Conservation (phyloP, 2,888 invertebrate species). For the Synergus japonicus region DNA sequence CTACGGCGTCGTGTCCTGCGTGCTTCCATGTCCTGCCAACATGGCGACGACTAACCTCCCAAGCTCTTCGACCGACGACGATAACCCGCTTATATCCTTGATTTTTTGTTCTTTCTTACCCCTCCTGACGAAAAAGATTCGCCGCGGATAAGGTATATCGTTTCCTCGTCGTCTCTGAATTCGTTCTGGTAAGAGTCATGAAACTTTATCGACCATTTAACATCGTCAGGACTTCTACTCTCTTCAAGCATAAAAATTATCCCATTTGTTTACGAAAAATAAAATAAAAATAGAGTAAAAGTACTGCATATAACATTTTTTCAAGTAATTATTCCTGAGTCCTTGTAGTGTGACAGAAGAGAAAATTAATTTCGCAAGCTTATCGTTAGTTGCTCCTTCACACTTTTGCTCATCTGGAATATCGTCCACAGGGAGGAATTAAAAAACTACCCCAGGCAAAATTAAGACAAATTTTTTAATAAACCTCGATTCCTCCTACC, state of each 20-base stretch:
- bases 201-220: conserved; percentile 16
- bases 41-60: conserved; percentile 73
- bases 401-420: conserved; percentile 34
- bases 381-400: conserved; percentile 45
- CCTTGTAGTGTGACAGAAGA: neutral
- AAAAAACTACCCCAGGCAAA: conserved; percentile 60
- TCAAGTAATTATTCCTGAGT: no score
- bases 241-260: neutral
- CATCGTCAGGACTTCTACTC: neutral
- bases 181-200: neutral
- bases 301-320: neutral
- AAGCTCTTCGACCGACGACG: conserved; percentile 62
- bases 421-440: conserved; percentile 59
- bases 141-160: conserved; percentile 22
- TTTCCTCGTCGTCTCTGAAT: neutral
- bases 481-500: conserved; percentile 63
- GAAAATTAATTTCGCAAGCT: conserved; percentile 54
- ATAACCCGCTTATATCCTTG: conserved; percentile 59
- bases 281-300: neutral
- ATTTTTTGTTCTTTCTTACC: conserved; percentile 50
- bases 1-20: conserved; percentile 72
- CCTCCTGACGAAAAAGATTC: conserved; percentile 47
- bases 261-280: neutral
- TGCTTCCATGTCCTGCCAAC: conserved; percentile 71
- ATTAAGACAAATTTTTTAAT: conserved; percentile 72